Conservation (phyloP, 2,888 invertebrate genomes). For the Hermodice carunculata region DNA sequence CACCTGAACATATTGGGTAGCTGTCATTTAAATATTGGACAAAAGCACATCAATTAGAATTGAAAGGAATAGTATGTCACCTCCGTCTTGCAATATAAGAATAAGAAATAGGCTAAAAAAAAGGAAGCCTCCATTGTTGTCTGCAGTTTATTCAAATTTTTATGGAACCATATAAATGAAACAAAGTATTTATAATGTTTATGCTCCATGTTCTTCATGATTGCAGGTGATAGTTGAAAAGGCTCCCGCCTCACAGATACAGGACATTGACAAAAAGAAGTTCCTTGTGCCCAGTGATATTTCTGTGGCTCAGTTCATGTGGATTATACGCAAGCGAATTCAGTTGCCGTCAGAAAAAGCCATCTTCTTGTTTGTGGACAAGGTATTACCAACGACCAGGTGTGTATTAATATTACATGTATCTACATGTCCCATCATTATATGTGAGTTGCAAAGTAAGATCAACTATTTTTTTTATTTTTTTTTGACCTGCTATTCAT, state of each 20-base stretch:
- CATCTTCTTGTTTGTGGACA: slow-evolving; percentile 71
- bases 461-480: slow-evolving; percentile 17
- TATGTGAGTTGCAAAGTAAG: too few species aligned
- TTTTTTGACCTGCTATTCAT: background rate
- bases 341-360: slow-evolving; percentile 71
- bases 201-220: too few species aligned
- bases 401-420: slow-evolving; percentile 36
- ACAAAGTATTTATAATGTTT: too few species aligned
- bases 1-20: too few species aligned
- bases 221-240: slow-evolving; percentile 71
- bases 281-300: slow-evolving; percentile 71
- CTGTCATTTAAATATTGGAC: too few species aligned
- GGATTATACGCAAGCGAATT: slow-evolving; percentile 71
- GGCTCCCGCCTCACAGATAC: slow-evolving; percentile 68
- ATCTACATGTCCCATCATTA: background rate
- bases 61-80: too few species aligned
- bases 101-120: too few species aligned
- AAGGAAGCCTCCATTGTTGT: too few species aligned
- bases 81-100: too few species aligned
- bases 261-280: slow-evolving; percentile 70
- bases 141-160: too few species aligned
- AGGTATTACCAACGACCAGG: slow-evolving; percentile 71
- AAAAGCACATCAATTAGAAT: too few species aligned
- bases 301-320: slow-evolving; percentile 72
- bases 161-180: too few species aligned